Conservation (phyloP, 2,797 vertebrate species). For the Champsocephalus esox region DNA sequence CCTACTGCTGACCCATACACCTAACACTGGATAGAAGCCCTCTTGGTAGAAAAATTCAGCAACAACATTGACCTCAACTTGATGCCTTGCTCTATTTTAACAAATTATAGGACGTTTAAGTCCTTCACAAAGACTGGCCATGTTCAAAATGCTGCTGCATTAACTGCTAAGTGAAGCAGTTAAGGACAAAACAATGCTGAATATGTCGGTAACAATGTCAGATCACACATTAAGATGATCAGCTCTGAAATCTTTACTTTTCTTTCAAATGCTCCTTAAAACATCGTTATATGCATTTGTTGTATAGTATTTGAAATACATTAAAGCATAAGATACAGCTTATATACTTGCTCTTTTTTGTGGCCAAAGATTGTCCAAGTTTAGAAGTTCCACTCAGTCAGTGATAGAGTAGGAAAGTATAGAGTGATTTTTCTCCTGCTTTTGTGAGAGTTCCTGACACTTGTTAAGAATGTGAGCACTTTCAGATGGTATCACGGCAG, state of each 20-base stretch:
- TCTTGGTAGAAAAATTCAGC: background rate
- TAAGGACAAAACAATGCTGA: background rate
- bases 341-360: background rate
- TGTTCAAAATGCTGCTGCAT: background rate
- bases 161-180: background rate
- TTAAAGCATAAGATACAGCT: background rate
- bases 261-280: background rate
- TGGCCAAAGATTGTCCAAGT: background rate
- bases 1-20: background rate
- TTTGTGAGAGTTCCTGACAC: constrained; percentile 6
- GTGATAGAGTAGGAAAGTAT: background rate
- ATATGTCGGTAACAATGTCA: background rate
- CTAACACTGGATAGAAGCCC: background rate
- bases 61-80: background rate
- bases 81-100: background rate
- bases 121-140: constrained; percentile 2
- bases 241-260: background rate
- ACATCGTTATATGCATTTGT: background rate
- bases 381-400: background rate
- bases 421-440: background rate
- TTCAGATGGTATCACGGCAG: constrained; percentile 7
- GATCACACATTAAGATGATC: too few species aligned
- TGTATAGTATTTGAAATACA: background rate
- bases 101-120: background rate
- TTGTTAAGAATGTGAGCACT: constrained; percentile 14